A percentile compares a stretch with the other conserved stretches of the same genome.
These are phyloP conservation scores for Enteromius fasciolatus DNA, from an alignment of 2,797 vertebrate species.

Conservation along the genomic window DNA sequence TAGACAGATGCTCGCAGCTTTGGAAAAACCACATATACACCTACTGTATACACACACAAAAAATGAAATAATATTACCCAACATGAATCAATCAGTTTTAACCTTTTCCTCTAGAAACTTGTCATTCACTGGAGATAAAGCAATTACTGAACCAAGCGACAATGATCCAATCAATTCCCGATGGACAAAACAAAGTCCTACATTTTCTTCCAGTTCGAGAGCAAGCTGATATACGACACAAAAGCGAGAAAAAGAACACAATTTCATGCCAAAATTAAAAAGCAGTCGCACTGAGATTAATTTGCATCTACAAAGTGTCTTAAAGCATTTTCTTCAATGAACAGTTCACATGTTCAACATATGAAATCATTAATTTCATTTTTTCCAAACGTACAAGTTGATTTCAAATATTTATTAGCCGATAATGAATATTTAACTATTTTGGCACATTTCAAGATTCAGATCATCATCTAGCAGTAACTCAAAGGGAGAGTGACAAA, in stretches of 20 bases:
- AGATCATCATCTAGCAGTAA: conserved; percentile 1
- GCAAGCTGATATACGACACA: not conserved
- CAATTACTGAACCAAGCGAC: not conserved
- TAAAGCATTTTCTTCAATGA: not conserved
- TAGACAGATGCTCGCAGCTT: not conserved
- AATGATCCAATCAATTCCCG: not conserved
- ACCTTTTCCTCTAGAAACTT: not conserved
- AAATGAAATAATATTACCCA: not conserved
- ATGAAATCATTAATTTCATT: not conserved
- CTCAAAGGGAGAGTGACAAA: not conserved
- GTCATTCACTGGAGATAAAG: not conserved
- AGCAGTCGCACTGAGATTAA: not conserved
- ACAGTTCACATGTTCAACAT: not conserved
- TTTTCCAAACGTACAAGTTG: not conserved
- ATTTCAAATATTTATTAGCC: not conserved
- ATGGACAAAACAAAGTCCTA: not conserved
- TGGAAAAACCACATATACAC: not conserved
- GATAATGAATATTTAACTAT: not conserved
- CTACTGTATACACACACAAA: not conserved
- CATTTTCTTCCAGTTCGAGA: not conserved
- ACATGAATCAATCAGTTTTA: not conserved
- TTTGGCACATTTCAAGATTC: not conserved
- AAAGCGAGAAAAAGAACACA: not conserved
- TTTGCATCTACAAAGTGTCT: not conserved
- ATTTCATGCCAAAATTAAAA: not conserved